Evolutionary conservation across 2,888 invertebrate genomes (phyloP), one percentile per base, ranked within the genome.

Genomic region (Antheraea assamensis): DNA sequence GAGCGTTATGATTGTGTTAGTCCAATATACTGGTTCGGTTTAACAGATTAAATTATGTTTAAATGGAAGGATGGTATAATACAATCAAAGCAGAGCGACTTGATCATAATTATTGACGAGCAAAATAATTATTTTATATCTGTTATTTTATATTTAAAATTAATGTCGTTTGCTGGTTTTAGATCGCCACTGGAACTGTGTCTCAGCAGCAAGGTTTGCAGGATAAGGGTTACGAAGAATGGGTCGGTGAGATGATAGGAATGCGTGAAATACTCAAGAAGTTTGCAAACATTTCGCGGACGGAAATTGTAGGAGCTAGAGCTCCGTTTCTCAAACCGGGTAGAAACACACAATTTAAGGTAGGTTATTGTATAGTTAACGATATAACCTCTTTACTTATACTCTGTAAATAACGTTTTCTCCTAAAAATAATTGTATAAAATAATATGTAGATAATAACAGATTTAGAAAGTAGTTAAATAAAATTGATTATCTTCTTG

Each of bases 191-290:
- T 70, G 96, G 96, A 78, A 96, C 96, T 71, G 95, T 96, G 74
- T 96, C 96, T 3, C 94, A 96, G 80, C 98, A 98, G 85, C 96
- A 96, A 85, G 97, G 98, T 70, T 95, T 99, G 17, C 98, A 98
- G 92, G 97, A 98, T 90, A 97, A 98, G 89, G 97, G 97, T 73
- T 97, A 98, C 89, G 98, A 98, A 92, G 98, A 98, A 88, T 98
- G 98, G 98, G 97, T 97, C 0, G 98, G 98, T 31, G 98, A 98
- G 92, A 98, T 98, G 98, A 97, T 98, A 82, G 98, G 98, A 72
- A 98, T 98, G 98, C 95, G 98, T 77, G 98, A 98, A 89, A 98
- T 98, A 82, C 94, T 98, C 35, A 95, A 96, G 77, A 96, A 96
- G 85, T 98, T 98, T 87, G 95, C 98, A 17, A 98, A 98, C 89